Percentiles rank a stretch among this genome's conserved stretches.
phyloP scores from a whole-genome alignment of 2,888 invertebrate species.

The Monoplex corrugatus region DNA sequence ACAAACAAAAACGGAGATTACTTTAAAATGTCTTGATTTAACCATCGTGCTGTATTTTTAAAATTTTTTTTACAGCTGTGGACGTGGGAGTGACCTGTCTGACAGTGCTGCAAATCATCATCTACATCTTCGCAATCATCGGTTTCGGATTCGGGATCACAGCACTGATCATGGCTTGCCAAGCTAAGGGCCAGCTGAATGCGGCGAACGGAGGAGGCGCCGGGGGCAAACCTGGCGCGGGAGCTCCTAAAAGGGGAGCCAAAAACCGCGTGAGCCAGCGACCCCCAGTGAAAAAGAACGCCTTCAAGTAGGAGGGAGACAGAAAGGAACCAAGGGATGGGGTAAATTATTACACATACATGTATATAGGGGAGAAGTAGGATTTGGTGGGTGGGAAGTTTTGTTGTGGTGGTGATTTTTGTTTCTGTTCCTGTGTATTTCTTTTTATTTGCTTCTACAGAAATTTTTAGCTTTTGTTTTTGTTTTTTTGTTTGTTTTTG shows the following conservation, averaged over 20 bases:
- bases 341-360: background rate
- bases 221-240: background rate
- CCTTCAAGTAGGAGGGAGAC: background rate
- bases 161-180: conserved; percentile 10
- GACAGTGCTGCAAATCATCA: conserved; percentile 49
- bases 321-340: background rate
- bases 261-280: background rate
- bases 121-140: conserved; percentile 42
- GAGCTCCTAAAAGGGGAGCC: background rate
- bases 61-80: conserved; percentile 15
- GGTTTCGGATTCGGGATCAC: background rate
- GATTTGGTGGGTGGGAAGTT: background rate
- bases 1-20: background rate
- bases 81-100: conserved; percentile 50
- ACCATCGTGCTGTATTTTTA: background rate
- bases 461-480: background rate
- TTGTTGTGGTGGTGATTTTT: background rate
- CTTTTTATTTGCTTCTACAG: background rate
- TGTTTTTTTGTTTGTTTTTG: background rate
- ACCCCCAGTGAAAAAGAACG: background rate
- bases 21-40: background rate
- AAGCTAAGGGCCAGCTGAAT: background rate
- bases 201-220: background rate
- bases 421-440: background rate
- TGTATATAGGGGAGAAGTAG: background rate